Percentiles rank a stretch among this genome's conserved stretches.
Conservation (phyloP, 2,888 invertebrate species). For the Drosophila testacea region DNA sequence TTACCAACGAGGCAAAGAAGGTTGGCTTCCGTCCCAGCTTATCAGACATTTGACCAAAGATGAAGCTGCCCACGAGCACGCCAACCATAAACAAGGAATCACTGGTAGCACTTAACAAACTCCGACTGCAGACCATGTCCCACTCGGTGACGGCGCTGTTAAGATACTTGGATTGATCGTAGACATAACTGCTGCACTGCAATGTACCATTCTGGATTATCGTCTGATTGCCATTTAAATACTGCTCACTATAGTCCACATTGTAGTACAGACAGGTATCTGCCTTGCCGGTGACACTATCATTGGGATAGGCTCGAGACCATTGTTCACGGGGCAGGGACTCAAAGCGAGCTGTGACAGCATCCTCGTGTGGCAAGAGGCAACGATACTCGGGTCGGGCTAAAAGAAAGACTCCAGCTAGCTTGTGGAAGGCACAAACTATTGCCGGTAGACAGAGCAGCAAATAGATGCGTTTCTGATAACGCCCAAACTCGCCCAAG, state of each 20-base stretch:
- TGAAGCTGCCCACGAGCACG: slow-evolving; percentile 90
- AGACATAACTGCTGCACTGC: slow-evolving; percentile 87
- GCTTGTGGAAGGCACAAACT: slow-evolving; percentile 90
- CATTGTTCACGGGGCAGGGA: slow-evolving; percentile 84
- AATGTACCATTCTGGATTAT: slow-evolving; percentile 70
- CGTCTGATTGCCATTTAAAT: slow-evolving; percentile 70
- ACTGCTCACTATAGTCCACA: slow-evolving; percentile 82
- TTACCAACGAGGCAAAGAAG: slow-evolving; percentile 90
- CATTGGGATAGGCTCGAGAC: slow-evolving; percentile 87
- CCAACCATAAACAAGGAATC: slow-evolving; percentile 89
- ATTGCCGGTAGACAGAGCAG: slow-evolving; percentile 90
- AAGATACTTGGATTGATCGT: slow-evolving; percentile 87
- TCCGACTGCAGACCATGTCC: slow-evolving; percentile 89
- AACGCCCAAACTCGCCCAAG: slow-evolving; percentile 90
- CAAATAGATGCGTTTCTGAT: slow-evolving; percentile 90
- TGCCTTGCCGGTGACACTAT: slow-evolving; percentile 85
- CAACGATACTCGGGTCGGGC: slow-evolving; percentile 89
- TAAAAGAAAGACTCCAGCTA: slow-evolving; percentile 90
- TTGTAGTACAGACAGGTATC: slow-evolving; percentile 87
- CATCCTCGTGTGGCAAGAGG: slow-evolving; percentile 87
- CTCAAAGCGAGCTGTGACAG: slow-evolving; percentile 84
- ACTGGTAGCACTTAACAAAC: slow-evolving; percentile 88
- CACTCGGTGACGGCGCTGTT: slow-evolving; percentile 90
- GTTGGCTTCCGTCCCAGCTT: slow-evolving; percentile 90
- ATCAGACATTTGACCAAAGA: slow-evolving; percentile 90